Percentiles rank a stretch among this genome's conserved stretches.
Conservation (phyloP, 30 jellyfish, hydroid and myxozoan genomes). For the Aurelia sp. region DNA sequence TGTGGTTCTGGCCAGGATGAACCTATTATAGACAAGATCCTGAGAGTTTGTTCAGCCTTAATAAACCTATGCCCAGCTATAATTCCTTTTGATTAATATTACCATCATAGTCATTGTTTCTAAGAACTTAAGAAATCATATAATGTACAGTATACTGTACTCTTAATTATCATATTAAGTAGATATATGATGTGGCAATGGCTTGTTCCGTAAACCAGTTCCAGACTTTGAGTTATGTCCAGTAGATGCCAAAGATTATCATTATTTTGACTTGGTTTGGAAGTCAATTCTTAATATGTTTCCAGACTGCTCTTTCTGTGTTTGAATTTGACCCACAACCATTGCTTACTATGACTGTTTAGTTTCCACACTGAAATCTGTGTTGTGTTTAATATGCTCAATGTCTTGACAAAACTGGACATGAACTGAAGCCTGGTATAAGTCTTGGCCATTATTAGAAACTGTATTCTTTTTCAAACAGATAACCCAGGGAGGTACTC, state of each 20-base stretch:
- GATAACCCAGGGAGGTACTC: too few species aligned
- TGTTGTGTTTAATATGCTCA: slow-evolving; percentile 10
- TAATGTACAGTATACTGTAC: too few species aligned
- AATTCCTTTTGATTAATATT: slow-evolving; percentile 35
- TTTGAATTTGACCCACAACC: too few species aligned
- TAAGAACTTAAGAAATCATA: too few species aligned
- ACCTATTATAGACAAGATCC: too few species aligned
- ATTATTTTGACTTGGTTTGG: slow-evolving; percentile 27
- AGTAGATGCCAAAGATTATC: slow-evolving; percentile 12
- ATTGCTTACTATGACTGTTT: too few species aligned
- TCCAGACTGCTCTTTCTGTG: background rate
- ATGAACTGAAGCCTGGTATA: slow-evolving; percentile 15
- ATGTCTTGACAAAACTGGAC: slow-evolving; percentile 20
- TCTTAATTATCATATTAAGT: too few species aligned
- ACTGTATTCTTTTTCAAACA: background rate
- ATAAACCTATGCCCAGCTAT: slow-evolving; percentile 44
- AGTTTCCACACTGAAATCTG: background rate
- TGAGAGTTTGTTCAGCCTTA: slow-evolving; percentile 43
- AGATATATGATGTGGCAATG: too few species aligned
- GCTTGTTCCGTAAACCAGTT: too few species aligned
- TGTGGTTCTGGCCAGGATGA: slow-evolving; percentile 26
- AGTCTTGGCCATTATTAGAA: slow-evolving; percentile 20
- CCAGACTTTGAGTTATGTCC: slow-evolving; percentile 19
- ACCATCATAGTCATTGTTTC: slow-evolving; percentile 23
- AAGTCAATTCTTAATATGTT: background rate